Percentiles rank a stretch among this genome's conserved stretches.
Conservation (phyloP, 2,113 vertebrate species). For the Pelusios castaneus region DNA sequence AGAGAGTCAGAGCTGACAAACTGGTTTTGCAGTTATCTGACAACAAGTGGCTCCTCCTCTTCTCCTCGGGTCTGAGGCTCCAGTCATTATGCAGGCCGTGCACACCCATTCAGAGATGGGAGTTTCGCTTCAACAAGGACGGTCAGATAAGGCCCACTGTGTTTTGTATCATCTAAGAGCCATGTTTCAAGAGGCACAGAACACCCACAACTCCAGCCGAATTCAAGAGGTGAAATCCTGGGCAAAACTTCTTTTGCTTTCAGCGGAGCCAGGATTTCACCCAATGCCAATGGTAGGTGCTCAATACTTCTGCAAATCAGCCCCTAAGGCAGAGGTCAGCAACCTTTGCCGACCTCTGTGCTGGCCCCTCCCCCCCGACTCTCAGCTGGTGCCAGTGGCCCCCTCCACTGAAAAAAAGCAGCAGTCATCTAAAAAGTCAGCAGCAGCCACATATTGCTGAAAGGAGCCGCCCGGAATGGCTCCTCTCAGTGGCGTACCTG, state of each 20-base stretch:
- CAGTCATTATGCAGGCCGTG: background rate
- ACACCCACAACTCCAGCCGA: background rate
- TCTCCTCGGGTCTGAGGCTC: background rate
- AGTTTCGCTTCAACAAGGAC: background rate
- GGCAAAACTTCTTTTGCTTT: background rate
- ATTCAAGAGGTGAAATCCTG: background rate
- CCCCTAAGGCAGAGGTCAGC: too few species aligned
- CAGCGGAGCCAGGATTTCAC: accelerated
- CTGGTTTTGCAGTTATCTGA: background rate
- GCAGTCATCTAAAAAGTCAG: too few species aligned
- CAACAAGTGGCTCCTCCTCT: background rate
- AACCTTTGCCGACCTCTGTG: too few species aligned
- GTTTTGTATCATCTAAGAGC: background rate
- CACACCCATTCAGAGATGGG: background rate
- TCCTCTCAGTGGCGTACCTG: too few species aligned
- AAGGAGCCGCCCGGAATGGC: too few species aligned
- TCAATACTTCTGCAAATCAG: background rate
- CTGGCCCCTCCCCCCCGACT: too few species aligned
- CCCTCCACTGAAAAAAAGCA: too few species aligned
- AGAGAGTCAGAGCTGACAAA: background rate
- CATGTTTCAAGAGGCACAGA: background rate
- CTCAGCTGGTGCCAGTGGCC: too few species aligned
- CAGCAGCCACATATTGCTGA: too few species aligned
- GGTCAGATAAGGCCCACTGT: background rate
- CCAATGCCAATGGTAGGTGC: background rate